Conservation (phyloP, 2,113 vertebrate genomes). For the Bos javanicus region DNA sequence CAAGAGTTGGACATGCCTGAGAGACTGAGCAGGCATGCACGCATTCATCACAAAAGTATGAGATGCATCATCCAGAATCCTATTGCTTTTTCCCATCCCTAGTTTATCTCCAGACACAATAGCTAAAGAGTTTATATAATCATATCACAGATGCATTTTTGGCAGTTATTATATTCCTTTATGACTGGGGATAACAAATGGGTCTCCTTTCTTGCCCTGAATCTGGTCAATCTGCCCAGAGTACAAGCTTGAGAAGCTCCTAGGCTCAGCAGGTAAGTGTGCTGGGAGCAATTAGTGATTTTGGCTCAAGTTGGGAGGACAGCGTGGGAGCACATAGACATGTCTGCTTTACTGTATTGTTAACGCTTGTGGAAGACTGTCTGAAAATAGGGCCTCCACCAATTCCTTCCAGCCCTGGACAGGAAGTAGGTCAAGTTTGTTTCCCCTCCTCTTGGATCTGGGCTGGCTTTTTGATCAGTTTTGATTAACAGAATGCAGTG, state of each 20-base stretch:
- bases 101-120: not conserved
- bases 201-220: not conserved
- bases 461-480: not conserved
- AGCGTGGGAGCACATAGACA: rapidly evolving
- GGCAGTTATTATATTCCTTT: not conserved
- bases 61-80: not conserved
- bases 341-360: not conserved
- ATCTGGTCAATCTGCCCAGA: not conserved
- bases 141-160: not conserved
- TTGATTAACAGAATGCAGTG: not conserved
- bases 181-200: not conserved
- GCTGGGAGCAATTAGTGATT: not conserved
- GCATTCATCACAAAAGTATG: not conserved
- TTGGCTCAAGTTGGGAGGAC: not conserved
- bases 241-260: not conserved
- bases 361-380: not conserved
- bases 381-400: not conserved
- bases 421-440: not conserved
- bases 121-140: not conserved
- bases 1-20: not conserved
- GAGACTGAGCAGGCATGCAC: not conserved
- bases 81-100: not conserved
- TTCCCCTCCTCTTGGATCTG: not conserved
- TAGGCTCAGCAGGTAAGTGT: not conserved
- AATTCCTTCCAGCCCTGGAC: not conserved